phyloP scores from a whole-genome alignment of 2,888 invertebrate genomes.

The Emmelina monodactyla region DNA sequence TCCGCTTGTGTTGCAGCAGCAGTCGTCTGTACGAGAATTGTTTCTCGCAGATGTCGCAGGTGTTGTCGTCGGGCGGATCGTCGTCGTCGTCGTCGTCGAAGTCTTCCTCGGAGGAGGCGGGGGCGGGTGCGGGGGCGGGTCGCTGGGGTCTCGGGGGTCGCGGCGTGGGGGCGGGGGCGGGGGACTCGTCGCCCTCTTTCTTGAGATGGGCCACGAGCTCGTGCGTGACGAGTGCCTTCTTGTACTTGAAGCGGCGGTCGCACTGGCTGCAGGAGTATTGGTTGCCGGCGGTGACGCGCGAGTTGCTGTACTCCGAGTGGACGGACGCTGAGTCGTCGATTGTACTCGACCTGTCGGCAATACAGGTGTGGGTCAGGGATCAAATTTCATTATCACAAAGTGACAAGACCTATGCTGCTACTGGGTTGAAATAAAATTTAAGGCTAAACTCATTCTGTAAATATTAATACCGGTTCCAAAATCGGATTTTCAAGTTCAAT shows the following conservation, averaged over 20 bases:
- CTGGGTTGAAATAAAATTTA: no score
- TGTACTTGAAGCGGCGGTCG: constrained; percentile 46
- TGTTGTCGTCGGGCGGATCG: constrained; percentile 46
- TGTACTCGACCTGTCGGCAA: constrained; percentile 38
- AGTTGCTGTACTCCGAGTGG: constrained; percentile 26
- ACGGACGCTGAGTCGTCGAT: constrained; percentile 32
- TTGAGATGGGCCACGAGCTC: constrained; percentile 31
- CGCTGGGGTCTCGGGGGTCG: constrained; percentile 42
- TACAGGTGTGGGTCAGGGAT: no score
- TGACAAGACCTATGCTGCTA: no score
- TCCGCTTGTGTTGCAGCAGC: constrained; percentile 46
- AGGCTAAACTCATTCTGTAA: no score
- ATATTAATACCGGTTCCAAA: no score
- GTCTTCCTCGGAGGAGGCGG: constrained; percentile 25
- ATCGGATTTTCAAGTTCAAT: no score
- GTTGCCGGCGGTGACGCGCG: constrained; percentile 19
- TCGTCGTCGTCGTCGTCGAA: constrained; percentile 37
- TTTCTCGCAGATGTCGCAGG: constrained; percentile 58
- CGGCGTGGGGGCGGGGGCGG: constrained; percentile 20
- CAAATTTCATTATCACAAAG: no score
- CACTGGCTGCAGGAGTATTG: constrained; percentile 36
- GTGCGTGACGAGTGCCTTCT: constrained; percentile 34
- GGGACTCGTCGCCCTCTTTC: constrained; percentile 32
- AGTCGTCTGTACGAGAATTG: constrained; percentile 50
- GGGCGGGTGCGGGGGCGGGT: constrained; percentile 28